Conservation (phyloP, 2,888 invertebrate species). For the Blastobasis adustella region DNA sequence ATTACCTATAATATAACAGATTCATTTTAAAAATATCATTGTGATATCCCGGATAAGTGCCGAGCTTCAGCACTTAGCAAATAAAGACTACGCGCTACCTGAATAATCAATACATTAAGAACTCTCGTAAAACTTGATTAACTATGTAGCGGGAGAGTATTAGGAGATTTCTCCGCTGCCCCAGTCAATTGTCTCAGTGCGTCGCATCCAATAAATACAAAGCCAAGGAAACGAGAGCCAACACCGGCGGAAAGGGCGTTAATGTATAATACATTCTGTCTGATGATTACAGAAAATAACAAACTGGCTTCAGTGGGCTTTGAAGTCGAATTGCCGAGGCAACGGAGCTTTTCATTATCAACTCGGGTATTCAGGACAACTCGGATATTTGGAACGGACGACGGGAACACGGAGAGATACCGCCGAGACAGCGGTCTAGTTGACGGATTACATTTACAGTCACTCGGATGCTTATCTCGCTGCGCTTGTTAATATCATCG, state of each 20-base stretch:
- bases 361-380: constrained; percentile 51
- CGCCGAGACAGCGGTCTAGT: constrained; percentile 19
- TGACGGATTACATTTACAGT: constrained; percentile 3
- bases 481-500: no score
- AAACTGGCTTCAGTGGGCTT: constrained; percentile 45
- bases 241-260: neutral
- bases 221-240: neutral
- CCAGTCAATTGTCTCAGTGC: no score
- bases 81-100: no score
- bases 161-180: no score
- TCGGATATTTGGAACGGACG: constrained; percentile 12
- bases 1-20: neutral
- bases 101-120: no score
- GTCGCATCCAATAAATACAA: no score
- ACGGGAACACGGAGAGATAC: constrained; percentile 26
- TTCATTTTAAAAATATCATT: no score
- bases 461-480: no score
- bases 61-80: no score
- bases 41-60: neutral
- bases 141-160: no score
- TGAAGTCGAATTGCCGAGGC: constrained; percentile 50
- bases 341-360: constrained; percentile 63
- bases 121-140: no score
- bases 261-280: constrained; percentile 40
- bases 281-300: constrained; percentile 57